A percentile compares a stretch with the other conserved stretches of the same genome.
phyloP scores from a whole-genome alignment of 2,797 vertebrate genomes.

The Lacerta bilineata region DNA sequence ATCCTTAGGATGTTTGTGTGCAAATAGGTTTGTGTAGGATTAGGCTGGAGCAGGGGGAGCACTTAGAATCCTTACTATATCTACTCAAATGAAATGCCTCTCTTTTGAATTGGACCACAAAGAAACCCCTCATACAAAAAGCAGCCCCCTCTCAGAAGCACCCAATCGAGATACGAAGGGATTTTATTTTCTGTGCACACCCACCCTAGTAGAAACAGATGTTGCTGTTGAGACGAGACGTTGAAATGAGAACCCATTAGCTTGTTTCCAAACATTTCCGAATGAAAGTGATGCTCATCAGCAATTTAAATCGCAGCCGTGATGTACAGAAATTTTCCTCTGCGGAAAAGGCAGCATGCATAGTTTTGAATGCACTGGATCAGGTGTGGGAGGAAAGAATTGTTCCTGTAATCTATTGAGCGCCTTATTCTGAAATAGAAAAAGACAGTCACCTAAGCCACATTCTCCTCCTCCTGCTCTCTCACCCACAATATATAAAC shows the following conservation, averaged over 20 bases:
- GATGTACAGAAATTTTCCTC: slow-evolving; percentile 58
- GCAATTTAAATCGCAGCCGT: slow-evolving; percentile 64
- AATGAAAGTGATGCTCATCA: slow-evolving; percentile 67
- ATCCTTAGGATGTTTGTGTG: too few species aligned
- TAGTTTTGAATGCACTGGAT: slow-evolving; percentile 39
- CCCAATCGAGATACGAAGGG: background rate
- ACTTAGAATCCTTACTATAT: too few species aligned
- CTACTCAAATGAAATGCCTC: too few species aligned
- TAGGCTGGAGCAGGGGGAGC: too few species aligned
- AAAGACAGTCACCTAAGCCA: background rate
- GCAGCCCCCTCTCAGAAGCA: background rate
- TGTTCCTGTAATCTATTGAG: slow-evolving; percentile 42
- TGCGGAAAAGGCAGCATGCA: slow-evolving; percentile 49
- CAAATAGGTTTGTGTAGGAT: too few species aligned
- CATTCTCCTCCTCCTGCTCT: background rate
- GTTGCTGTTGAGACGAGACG: slow-evolving; percentile 50
- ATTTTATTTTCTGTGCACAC: background rate
- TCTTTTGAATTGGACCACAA: background rate
- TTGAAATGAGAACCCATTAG: slow-evolving; percentile 47
- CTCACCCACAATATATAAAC: background rate
- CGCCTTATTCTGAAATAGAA: slow-evolving; percentile 38
- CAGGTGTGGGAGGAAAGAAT: slow-evolving; percentile 28
- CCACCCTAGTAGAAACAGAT: slow-evolving; percentile 35
- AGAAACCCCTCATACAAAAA: background rate
- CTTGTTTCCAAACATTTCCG: slow-evolving; percentile 76